Percentiles rank a stretch among this genome's conserved stretches.
Conservation (phyloP, 2,888 invertebrate genomes). For the Lordiphosa fenestrarum region DNA sequence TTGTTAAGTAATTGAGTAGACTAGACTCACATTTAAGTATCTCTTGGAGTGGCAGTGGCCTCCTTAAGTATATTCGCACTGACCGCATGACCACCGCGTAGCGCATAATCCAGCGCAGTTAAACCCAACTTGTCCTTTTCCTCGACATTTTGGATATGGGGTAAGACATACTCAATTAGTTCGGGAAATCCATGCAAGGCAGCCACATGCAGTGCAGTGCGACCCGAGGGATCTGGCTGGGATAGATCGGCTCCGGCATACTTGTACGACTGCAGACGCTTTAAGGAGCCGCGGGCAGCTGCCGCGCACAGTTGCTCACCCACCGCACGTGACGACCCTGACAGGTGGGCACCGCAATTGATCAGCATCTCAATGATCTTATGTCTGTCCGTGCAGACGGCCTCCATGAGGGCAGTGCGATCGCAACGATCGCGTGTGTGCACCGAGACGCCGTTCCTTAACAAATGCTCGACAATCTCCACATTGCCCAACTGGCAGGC, state of each 20-base stretch:
- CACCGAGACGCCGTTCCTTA: slow-evolving; percentile 90
- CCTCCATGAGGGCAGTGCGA: slow-evolving; percentile 87
- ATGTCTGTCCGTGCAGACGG: slow-evolving; percentile 84
- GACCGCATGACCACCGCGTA: slow-evolving; percentile 48
- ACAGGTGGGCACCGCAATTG: slow-evolving; percentile 88
- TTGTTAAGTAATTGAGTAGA: too few relatives aligned
- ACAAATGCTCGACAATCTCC: slow-evolving; percentile 86
- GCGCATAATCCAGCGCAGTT: slow-evolving; percentile 83
- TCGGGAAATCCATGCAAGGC: slow-evolving; percentile 82
- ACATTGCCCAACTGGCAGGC: slow-evolving; percentile 87
- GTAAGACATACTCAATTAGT: slow-evolving; percentile 82
- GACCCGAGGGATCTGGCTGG: slow-evolving; percentile 83
- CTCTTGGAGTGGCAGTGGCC: not conserved
- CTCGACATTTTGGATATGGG: slow-evolving; percentile 79
- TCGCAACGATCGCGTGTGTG: slow-evolving; percentile 88
- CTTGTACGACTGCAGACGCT: slow-evolving; percentile 83
- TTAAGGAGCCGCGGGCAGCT: slow-evolving; percentile 83
- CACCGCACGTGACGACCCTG: slow-evolving; percentile 82
- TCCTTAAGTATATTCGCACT: slow-evolving; percentile 45
- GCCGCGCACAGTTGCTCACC: slow-evolving; percentile 86
- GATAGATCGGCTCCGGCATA: slow-evolving; percentile 86
- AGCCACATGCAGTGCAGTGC: slow-evolving; percentile 87
- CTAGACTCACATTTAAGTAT: not conserved
- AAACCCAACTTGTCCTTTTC: slow-evolving; percentile 82
- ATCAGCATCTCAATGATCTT: slow-evolving; percentile 85